These are phyloP conservation scores for Tauraco hartlaubi DNA, from an alignment of 2,797 vertebrate species.

Conservation along the genomic window DNA sequence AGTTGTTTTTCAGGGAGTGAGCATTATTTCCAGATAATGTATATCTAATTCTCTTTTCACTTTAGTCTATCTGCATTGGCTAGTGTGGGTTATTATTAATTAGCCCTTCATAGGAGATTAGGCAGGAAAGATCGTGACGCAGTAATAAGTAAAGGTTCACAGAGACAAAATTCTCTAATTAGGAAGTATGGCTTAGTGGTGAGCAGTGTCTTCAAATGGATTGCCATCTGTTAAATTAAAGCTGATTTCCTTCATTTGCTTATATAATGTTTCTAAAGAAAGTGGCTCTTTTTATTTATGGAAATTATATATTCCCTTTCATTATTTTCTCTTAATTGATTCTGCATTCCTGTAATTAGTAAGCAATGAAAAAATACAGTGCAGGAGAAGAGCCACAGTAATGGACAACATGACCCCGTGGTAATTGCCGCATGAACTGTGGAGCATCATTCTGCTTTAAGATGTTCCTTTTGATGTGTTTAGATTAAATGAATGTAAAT, in stretches of 20 bases:
- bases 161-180: constrained; percentile 79
- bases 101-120: constrained; percentile 77
- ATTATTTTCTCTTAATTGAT: constrained; percentile 72
- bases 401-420: constrained; percentile 44
- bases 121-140: constrained; percentile 67
- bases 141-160: constrained; percentile 67
- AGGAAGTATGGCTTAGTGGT: constrained; percentile 70
- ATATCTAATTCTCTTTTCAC: constrained; percentile 64
- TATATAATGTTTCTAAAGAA: constrained; percentile 63
- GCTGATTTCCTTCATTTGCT: constrained; percentile 52
- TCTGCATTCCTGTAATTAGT: constrained; percentile 64
- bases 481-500: constrained; percentile 47
- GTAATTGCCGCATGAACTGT: constrained; percentile 27
- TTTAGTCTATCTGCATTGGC: constrained; percentile 57
- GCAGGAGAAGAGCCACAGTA: constrained; percentile 26
- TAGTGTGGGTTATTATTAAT: constrained; percentile 74
- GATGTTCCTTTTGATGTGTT: constrained; percentile 51
- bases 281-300: constrained; percentile 63
- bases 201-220: constrained; percentile 77
- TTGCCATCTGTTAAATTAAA: constrained; percentile 70
- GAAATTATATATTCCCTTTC: constrained; percentile 63
- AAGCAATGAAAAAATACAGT: constrained; percentile 47
- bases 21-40: constrained; percentile 55
- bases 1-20: constrained; percentile 62
- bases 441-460: constrained; percentile 43